phyloP scores from a whole-genome alignment of 2,888 invertebrate genomes.

The Melikaiella ostensackeni region DNA sequence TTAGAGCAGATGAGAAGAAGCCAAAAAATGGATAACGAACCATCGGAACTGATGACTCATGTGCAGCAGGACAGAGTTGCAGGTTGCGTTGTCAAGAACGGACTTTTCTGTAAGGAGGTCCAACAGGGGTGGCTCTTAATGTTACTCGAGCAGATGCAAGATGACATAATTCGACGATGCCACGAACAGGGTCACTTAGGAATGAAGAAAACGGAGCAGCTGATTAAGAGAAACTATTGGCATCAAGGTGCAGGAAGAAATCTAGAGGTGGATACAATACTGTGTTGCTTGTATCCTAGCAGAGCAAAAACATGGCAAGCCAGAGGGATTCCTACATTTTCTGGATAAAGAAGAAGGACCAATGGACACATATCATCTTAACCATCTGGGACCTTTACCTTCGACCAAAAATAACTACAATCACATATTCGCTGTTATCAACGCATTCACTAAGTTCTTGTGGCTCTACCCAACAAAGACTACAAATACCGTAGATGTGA shows the following conservation, averaged over 20 bases:
- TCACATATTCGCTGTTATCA: not conserved
- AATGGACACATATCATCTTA: constrained; percentile 49
- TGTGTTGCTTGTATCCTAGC: constrained; percentile 54
- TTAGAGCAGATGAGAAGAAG: too few relatives aligned
- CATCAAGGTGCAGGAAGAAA: constrained; percentile 45
- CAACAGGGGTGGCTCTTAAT: too few relatives aligned
- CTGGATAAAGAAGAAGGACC: constrained; percentile 49
- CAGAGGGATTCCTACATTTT: constrained; percentile 47
- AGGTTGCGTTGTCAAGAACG: too few relatives aligned
- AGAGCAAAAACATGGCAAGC: constrained; percentile 49
- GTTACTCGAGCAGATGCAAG: too few relatives aligned
- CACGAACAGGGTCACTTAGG: not conserved
- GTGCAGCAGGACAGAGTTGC: not conserved
- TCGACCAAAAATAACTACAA: not conserved
- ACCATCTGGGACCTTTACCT: constrained; percentile 38
- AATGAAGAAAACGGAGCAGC: constrained; percentile 47
- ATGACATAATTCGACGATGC: too few relatives aligned
- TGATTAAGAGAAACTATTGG: constrained; percentile 49
- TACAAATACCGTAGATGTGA: not conserved
- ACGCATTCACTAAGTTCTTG: not conserved
- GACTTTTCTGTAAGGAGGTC: too few relatives aligned
- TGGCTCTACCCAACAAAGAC: not conserved
- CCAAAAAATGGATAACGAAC: too few relatives aligned
- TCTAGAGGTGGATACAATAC: constrained; percentile 45
- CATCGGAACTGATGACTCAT: not conserved